Evolutionary conservation across 2,113 vertebrate genomes (phyloP).

Genomic region (Rhabdomys dilectus): DNA sequence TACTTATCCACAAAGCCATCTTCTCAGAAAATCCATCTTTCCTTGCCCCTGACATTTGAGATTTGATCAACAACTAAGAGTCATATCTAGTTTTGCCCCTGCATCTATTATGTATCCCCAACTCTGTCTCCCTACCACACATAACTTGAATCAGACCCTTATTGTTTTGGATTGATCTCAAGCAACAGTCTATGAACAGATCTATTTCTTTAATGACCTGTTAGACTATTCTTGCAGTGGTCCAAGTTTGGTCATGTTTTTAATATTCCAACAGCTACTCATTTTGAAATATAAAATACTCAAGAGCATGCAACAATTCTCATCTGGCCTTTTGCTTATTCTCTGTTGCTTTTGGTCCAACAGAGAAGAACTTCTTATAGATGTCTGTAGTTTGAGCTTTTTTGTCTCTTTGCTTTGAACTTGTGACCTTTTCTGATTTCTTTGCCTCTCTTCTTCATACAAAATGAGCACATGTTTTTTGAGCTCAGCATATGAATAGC

Average conservation of each 20-base stretch:
- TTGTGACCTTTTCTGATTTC: background rate
- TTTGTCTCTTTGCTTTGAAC: background rate
- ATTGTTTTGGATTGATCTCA: background rate
- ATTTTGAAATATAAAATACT: background rate
- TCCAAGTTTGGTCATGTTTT: background rate
- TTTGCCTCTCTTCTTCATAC: background rate
- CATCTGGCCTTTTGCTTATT: background rate
- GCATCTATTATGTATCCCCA: background rate
- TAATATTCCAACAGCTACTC: background rate
- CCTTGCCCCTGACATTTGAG: background rate
- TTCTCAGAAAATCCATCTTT: background rate
- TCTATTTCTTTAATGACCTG: background rate
- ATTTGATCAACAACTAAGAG: background rate
- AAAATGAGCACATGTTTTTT: background rate
- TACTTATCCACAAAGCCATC: background rate
- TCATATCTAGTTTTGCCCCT: background rate
- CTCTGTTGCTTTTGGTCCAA: background rate
- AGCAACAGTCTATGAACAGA: background rate
- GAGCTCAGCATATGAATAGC: background rate
- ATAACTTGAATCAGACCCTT: background rate
- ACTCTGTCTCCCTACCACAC: background rate
- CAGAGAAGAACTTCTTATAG: background rate
- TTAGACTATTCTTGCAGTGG: background rate
- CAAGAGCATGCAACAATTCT: background rate
- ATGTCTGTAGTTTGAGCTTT: background rate